Percentiles rank a stretch among this genome's conserved stretches.
phyloP scores from a whole-genome alignment of 2,888 invertebrate genomes.

The Pseudococcus viburni region DNA sequence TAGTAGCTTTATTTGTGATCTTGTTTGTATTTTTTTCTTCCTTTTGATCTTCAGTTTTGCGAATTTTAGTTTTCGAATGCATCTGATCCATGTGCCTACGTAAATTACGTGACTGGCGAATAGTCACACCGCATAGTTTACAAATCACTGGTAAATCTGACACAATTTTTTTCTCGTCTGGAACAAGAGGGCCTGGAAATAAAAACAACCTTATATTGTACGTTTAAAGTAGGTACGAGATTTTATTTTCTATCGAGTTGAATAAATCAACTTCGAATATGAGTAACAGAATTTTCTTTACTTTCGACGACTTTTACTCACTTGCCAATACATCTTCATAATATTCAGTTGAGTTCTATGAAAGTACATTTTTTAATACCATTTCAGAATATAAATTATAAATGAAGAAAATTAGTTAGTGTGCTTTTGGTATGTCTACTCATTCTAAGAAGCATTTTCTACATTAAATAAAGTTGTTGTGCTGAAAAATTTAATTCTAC shows the following conservation, averaged over 20 bases:
- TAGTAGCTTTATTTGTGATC: neutral
- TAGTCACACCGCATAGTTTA: conserved; percentile 69
- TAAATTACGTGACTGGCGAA: conserved; percentile 69
- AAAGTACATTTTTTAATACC: no score
- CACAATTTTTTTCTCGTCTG: conserved; percentile 68
- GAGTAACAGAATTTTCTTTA: no score
- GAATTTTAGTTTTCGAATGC: conserved; percentile 68
- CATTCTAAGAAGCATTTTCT: neutral
- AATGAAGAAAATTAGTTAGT: no score
- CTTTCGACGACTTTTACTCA: no score
- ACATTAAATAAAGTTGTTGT: neutral
- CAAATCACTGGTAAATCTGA: conserved; percentile 69
- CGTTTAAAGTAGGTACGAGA: no score
- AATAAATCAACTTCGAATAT: no score
- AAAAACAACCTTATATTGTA: neutral
- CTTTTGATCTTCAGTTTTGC: conserved; percentile 45
- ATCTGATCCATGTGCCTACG: conserved; percentile 69
- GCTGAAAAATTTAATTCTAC: neutral
- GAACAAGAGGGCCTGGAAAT: neutral
- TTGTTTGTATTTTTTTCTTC: neutral
- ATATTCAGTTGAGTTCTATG: no score
- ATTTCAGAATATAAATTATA: no score
- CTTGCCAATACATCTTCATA: no score
- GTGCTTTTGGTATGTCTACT: no score
- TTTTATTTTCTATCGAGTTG: no score